A percentile compares a stretch with the other conserved stretches of the same genome.
Evolutionary conservation across 1,140 invertebrate species (phyloP).

Genomic region (Temnothorax curvispinosus): DNA sequence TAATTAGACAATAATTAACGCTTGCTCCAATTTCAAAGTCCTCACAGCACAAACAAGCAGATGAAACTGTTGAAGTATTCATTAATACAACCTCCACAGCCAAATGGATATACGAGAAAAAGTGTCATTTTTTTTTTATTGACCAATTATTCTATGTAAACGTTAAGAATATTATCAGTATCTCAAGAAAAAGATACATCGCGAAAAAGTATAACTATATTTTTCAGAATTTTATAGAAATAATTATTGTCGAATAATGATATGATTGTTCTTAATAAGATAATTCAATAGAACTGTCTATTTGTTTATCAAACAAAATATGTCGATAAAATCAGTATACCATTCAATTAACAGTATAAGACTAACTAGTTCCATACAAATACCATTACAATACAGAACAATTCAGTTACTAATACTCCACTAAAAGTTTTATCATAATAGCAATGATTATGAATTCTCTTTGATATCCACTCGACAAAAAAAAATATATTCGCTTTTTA

Average conservation of each 20-base stretch:
- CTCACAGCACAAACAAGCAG: background rate
- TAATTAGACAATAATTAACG: slow-evolving; percentile 75
- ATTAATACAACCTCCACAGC: background rate
- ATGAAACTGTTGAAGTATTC: slow-evolving; percentile 10
- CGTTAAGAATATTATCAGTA: background rate
- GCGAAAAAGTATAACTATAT: background rate
- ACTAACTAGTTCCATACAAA: background rate
- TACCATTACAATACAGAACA: slow-evolving; percentile 11
- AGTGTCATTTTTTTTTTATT: background rate
- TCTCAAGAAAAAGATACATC: background rate
- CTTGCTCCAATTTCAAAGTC: slow-evolving; percentile 72
- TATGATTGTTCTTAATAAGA: background rate
- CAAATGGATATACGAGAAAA: background rate
- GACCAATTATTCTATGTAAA: background rate
- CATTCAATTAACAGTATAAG: background rate
- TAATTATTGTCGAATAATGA: background rate
- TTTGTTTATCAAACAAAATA: background rate
- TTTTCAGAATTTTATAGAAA: background rate
- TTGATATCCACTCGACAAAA: background rate
- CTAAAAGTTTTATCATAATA: slow-evolving; percentile 26
- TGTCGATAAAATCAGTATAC: background rate
- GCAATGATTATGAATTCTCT: slow-evolving; percentile 16
- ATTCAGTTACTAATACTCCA: background rate
- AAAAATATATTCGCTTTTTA: background rate
- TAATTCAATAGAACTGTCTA: background rate